Conservation (phyloP, 2,113 vertebrate species). For the Gobio gobio region DNA sequence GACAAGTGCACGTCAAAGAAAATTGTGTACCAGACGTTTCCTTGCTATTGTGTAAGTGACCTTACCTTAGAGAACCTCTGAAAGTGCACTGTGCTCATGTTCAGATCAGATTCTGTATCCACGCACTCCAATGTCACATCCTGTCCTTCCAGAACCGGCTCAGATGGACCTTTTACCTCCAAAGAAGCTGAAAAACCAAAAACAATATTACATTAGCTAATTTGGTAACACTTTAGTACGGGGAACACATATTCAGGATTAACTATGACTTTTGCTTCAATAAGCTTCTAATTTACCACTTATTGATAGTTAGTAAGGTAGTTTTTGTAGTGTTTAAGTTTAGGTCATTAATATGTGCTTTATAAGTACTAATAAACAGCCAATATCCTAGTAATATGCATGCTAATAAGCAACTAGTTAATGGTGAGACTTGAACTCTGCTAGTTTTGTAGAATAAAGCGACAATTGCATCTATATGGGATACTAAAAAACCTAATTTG, state of each 20-base stretch:
- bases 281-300: too few species aligned
- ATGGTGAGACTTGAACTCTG: too few species aligned
- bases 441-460: background rate
- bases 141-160: conserved; percentile 68
- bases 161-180: conserved; percentile 69
- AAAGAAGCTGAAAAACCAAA: conserved; percentile 68
- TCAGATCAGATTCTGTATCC: conserved; percentile 62
- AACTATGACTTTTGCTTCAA: too few species aligned
- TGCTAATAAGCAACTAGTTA: too few species aligned
- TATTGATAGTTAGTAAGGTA: too few species aligned
- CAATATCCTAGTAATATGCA: too few species aligned
- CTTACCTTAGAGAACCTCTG: conserved; percentile 71
- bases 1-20: background rate
- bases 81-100: conserved; percentile 74
- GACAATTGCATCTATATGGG: background rate
- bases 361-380: too few species aligned
- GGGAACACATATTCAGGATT: too few species aligned
- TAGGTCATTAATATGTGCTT: too few species aligned
- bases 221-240: background rate
- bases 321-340: too few species aligned
- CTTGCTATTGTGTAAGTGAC: background rate
- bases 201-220: background rate
- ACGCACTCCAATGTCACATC: conserved; percentile 71
- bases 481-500: background rate
- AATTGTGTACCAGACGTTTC: background rate